A percentile compares a stretch with the other conserved stretches of the same genome.
Evolutionary conservation across 2,888 invertebrate genomes (phyloP).

Genomic region (Athetis lepigone): DNA sequence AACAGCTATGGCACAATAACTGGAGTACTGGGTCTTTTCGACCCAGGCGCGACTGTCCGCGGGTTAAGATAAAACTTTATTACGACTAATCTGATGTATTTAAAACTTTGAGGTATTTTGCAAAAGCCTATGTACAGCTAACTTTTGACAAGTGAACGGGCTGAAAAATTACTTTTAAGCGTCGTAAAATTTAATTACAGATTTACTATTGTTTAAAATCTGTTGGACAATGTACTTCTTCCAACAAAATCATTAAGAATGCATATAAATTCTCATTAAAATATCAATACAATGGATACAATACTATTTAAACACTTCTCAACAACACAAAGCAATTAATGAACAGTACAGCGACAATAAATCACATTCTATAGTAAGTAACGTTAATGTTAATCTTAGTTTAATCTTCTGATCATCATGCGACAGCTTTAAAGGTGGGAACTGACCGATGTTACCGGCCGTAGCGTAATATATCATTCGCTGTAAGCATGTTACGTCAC

Average conservation of each 20-base stretch:
- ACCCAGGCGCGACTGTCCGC: no score
- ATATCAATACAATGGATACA: conserved; percentile 20
- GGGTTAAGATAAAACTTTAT: neutral
- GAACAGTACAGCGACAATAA: conserved; percentile 43
- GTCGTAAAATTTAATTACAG: neutral
- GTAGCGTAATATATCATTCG: no score
- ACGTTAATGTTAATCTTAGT: conserved; percentile 44
- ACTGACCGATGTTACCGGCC: no score
- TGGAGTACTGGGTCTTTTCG: no score
- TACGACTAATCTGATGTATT: conserved; percentile 32
- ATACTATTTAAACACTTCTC: conserved; percentile 16
- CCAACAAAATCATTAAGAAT: conserved; percentile 20
- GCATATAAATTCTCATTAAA: conserved; percentile 7
- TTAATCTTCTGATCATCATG: conserved; percentile 71
- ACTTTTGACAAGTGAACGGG: neutral
- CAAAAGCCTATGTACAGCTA: neutral
- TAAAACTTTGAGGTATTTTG: conserved; percentile 3
- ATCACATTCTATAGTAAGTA: conserved; percentile 53
- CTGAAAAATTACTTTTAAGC: neutral
- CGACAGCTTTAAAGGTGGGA: conserved; percentile 59
- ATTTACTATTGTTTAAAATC: neutral
- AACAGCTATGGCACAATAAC: no score
- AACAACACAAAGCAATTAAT: conserved; percentile 37
- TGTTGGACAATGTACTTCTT: neutral
- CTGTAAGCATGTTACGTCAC: no score